A percentile compares a stretch with the other conserved stretches of the same genome.
phyloP scores from a whole-genome alignment of 2,888 invertebrate species.

The Neoaliturus tenellus region DNA sequence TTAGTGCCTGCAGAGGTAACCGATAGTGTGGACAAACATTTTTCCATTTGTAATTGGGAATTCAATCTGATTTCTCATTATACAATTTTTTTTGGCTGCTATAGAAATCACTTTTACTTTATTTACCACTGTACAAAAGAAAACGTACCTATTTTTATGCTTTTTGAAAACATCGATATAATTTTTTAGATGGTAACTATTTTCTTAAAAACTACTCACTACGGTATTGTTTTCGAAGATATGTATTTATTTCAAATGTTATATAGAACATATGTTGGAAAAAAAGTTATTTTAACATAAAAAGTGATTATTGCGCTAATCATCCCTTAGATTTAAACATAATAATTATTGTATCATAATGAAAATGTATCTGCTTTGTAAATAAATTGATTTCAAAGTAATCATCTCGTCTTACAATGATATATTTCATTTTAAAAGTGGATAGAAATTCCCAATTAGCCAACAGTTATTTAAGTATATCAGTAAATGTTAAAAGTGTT shows the following conservation, averaged over 20 bases:
- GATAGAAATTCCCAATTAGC: background rate
- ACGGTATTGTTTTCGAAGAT: background rate
- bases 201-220: background rate
- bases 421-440: conserved; percentile 25
- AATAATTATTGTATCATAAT: conserved; percentile 7
- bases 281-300: conserved; percentile 16
- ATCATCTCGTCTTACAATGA: conserved; percentile 9
- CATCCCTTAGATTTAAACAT: background rate
- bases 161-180: background rate
- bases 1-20: conserved; percentile 69
- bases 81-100: background rate
- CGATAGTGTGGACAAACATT: conserved; percentile 25
- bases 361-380: conserved; percentile 47
- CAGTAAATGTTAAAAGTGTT: no score
- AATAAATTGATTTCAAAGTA: conserved; percentile 46
- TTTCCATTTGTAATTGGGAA: background rate
- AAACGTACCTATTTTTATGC: background rate
- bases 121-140: background rate
- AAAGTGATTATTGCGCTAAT: conserved; percentile 27
- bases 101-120: background rate
- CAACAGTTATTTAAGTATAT: no score
- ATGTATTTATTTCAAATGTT: background rate
- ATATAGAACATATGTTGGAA: background rate
- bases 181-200: background rate
- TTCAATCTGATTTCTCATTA: background rate